Percentiles rank a stretch among this genome's conserved stretches.
Conservation (phyloP, 2,113 vertebrate species). For the Anolis sagrei region DNA sequence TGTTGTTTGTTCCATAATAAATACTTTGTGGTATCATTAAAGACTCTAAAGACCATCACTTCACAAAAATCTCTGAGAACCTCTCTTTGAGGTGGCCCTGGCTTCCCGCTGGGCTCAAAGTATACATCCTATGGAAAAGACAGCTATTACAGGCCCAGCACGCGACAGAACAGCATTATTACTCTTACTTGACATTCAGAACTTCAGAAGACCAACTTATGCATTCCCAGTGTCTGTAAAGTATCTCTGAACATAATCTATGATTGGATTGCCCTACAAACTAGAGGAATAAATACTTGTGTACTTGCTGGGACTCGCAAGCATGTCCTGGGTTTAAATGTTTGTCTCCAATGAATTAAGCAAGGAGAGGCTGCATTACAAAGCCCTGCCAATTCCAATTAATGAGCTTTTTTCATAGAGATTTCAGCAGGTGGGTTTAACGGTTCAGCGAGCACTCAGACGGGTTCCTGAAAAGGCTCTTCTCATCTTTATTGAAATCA, state of each 20-base stretch:
- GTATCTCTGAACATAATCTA: neutral
- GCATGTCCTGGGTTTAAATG: neutral
- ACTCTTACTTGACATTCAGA: too few relatives aligned
- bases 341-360: neutral
- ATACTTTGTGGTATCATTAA: too few relatives aligned
- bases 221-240: too few relatives aligned
- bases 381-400: neutral
- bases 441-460: conserved; percentile 16
- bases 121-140: too few relatives aligned
- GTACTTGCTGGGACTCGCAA: neutral
- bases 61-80: too few relatives aligned
- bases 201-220: too few relatives aligned
- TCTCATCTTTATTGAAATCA: conserved; percentile 62
- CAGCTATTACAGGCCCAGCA: too few relatives aligned
- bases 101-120: too few relatives aligned
- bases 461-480: conserved; percentile 55
- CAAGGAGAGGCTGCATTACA: conserved; percentile 10
- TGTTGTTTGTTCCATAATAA: too few relatives aligned
- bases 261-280: neutral
- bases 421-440: conserved; percentile 7
- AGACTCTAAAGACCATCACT: too few relatives aligned
- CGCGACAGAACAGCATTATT: too few relatives aligned
- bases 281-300: neutral
- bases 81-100: too few relatives aligned
- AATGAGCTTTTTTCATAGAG: neutral